phyloP scores from a whole-genome alignment of 2,113 vertebrate genomes.

The Megatriorchis doriae region DNA sequence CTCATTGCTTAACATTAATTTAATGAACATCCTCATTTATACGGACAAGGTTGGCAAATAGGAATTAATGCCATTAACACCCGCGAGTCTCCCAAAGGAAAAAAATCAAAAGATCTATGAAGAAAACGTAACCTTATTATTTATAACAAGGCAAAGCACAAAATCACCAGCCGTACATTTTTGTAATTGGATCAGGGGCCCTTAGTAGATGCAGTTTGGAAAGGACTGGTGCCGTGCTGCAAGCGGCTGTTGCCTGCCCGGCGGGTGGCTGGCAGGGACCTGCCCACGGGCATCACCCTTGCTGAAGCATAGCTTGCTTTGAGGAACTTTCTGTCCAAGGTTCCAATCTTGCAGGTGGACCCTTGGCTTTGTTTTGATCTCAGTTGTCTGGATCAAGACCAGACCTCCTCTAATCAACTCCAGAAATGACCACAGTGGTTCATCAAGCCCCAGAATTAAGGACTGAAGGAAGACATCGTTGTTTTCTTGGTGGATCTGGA shows the following conservation, averaged over 20 bases:
- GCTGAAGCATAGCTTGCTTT: background rate
- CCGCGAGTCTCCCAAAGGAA: background rate
- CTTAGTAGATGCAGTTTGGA: background rate
- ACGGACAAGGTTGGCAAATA: constrained; percentile 58
- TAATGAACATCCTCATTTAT: constrained; percentile 65
- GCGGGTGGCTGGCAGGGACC: background rate
- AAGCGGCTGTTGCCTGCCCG: fast-evolving
- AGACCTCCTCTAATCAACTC: background rate
- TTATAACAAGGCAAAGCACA: background rate
- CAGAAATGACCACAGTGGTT: background rate
- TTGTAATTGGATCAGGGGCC: background rate
- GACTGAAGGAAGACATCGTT: background rate
- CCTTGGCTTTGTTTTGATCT: background rate
- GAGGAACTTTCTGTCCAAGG: background rate
- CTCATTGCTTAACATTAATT: constrained; percentile 52
- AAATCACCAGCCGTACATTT: background rate
- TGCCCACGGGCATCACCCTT: fast-evolving
- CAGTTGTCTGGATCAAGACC: background rate
- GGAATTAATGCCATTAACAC: constrained; percentile 57
- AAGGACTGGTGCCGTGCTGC: background rate
- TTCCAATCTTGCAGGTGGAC: background rate
- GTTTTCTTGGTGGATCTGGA: background rate
- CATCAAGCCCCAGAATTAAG: background rate
- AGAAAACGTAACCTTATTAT: constrained; percentile 25
- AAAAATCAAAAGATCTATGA: constrained; percentile 25